Conservation (phyloP, 2,113 vertebrate species). For the Eublepharis macularius region DNA sequence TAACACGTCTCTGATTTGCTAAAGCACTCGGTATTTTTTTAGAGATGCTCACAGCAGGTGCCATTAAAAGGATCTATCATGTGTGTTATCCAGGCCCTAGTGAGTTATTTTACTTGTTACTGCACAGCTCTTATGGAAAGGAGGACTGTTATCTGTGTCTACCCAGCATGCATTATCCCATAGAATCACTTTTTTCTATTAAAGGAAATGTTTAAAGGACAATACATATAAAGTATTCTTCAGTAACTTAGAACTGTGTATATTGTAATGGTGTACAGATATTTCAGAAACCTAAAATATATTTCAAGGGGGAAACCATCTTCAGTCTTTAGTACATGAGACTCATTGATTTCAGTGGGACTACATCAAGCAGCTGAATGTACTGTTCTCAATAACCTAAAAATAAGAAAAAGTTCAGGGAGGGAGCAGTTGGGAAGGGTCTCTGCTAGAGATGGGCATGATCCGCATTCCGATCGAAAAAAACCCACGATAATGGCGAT, state of each 20-base stretch:
- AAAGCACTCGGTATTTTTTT: conserved; percentile 57
- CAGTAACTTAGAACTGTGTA: not conserved
- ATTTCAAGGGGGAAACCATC: not conserved
- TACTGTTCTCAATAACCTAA: not conserved
- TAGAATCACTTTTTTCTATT: not conserved
- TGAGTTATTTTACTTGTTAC: conserved; percentile 61
- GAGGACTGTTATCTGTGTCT: conserved; percentile 21
- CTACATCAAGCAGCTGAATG: not conserved
- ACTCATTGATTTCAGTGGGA: not conserved
- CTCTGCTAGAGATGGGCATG: too few species aligned
- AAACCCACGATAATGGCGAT: too few species aligned
- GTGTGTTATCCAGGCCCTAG: conserved; percentile 65
- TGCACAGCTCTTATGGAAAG: conserved; percentile 37
- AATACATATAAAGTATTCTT: not conserved
- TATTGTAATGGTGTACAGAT: not conserved
- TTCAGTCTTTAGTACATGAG: not conserved
- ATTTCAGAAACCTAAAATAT: not conserved
- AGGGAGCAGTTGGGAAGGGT: too few species aligned
- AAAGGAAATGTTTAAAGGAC: conserved; percentile 31
- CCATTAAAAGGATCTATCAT: conserved; percentile 47
- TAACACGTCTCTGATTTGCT: conserved; percentile 71
- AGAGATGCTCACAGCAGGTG: conserved; percentile 71
- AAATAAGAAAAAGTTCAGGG: not conserved
- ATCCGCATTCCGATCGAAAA: too few species aligned
- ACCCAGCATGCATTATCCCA: conserved; percentile 20